Evolutionary conservation across 2,797 vertebrate genomes (phyloP).

Genomic region (Falco rusticolus): DNA sequence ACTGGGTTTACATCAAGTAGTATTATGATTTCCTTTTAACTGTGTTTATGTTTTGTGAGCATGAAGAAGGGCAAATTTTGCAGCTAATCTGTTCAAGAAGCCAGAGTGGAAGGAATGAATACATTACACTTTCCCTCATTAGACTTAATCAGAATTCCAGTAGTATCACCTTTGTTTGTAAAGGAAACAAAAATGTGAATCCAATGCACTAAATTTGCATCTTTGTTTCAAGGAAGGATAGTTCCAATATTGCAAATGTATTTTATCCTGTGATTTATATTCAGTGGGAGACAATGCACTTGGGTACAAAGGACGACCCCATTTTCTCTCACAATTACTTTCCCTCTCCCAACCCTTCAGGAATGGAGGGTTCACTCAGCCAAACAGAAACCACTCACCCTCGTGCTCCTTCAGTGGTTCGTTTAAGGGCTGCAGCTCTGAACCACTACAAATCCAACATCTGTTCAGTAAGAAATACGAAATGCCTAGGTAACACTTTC

Average conservation of each 20-base stretch:
- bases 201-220: neutral
- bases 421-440: neutral
- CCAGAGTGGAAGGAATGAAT: conserved; percentile 20
- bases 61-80: conserved; percentile 13
- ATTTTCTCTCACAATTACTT: neutral
- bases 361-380: neutral
- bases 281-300: neutral
- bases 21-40: conserved; percentile 22
- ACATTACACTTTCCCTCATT: conserved; percentile 22
- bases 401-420: neutral
- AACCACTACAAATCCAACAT: neutral
- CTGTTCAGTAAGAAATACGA: neutral
- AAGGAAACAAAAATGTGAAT: conserved; percentile 2
- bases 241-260: neutral
- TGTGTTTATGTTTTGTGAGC: conserved; percentile 31
- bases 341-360: neutral
- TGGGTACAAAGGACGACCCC: neutral
- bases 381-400: neutral
- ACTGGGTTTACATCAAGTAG: neutral
- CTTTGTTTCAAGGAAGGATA: neutral
- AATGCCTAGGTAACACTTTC: neutral
- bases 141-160: conserved; percentile 35
- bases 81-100: conserved; percentile 41
- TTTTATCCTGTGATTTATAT: neutral
- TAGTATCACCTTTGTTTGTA: conserved; percentile 33